Percentiles rank a stretch among this genome's conserved stretches.
Conservation (phyloP, 2,888 invertebrate genomes). For the Parnassius apollo region DNA sequence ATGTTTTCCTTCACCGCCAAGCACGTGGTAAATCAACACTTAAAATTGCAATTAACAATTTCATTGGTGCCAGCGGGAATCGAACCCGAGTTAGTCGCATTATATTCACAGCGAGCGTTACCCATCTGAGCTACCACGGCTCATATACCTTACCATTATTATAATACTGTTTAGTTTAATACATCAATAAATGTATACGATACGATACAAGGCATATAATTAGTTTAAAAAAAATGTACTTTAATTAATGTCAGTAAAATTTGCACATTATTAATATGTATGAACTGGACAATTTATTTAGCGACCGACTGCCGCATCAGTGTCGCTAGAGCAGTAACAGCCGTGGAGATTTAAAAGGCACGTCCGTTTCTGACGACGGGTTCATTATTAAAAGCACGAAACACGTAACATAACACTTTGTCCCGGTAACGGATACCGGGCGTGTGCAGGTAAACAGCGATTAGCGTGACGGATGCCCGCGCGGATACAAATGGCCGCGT, state of each 20-base stretch:
- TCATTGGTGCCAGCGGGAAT: too few species aligned
- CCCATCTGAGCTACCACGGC: too few species aligned
- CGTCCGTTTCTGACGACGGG: conserved; percentile 11
- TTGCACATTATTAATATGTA: background rate
- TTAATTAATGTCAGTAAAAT: background rate
- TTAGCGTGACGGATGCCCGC: conserved; percentile 68
- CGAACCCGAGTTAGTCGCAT: too few species aligned
- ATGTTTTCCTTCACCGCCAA: too few species aligned
- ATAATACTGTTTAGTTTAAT: too few species aligned
- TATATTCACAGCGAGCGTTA: too few species aligned
- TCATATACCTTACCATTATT: too few species aligned
- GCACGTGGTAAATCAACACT: too few species aligned
- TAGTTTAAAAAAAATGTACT: too few species aligned
- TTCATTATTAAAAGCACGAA: conserved; percentile 19
- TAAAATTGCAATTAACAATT: too few species aligned
- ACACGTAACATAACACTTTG: conserved; percentile 14
- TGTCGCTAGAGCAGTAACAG: background rate
- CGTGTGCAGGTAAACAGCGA: conserved; percentile 61
- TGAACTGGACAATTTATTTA: background rate
- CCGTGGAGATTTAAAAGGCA: conserved; percentile 4
- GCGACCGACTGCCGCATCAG: background rate
- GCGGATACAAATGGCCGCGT: conserved; percentile 66
- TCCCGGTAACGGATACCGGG: conserved; percentile 26
- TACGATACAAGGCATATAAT: too few species aligned
- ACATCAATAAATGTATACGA: too few species aligned